A percentile compares a stretch with the other conserved stretches of the same genome.
These are phyloP conservation scores for Parasteatoda tepidariorum DNA, from an alignment of 1,140 invertebrate species.

Conservation along the genomic window DNA sequence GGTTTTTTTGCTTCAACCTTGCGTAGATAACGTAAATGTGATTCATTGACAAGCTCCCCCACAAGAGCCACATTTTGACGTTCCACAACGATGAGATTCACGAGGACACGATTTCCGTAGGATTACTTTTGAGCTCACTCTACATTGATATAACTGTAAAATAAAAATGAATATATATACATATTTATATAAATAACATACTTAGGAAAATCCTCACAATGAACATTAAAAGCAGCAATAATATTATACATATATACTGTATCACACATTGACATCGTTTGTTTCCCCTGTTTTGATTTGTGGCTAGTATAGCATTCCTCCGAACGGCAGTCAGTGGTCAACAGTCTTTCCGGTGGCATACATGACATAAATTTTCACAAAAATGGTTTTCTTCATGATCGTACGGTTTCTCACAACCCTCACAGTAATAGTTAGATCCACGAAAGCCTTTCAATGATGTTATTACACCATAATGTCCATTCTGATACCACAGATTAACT, in stretches of 20 bases:
- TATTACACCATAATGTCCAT: neutral
- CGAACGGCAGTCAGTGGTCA: neutral
- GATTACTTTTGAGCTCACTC: neutral
- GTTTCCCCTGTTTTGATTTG: neutral
- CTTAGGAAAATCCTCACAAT: no score
- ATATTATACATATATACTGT: neutral
- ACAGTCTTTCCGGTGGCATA: neutral
- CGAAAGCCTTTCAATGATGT: neutral
- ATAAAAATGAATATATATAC: no score
- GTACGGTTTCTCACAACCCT: neutral
- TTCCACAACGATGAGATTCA: neutral
- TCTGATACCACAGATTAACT: neutral
- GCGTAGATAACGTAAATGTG: neutral
- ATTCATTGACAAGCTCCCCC: neutral
- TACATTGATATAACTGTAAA: slow-evolving; percentile 10
- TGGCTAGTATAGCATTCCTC: neutral
- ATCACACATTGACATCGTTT: neutral
- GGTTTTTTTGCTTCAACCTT: neutral
- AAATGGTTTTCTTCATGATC: no score
- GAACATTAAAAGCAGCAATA: no score
- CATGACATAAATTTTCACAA: neutral
- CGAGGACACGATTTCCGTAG: neutral
- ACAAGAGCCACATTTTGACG: neutral
- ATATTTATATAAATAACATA: no score
- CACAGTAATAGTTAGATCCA: neutral